Conservation (phyloP, 1,140 invertebrate genomes). For the Amphibalanus amphitrite region DNA sequence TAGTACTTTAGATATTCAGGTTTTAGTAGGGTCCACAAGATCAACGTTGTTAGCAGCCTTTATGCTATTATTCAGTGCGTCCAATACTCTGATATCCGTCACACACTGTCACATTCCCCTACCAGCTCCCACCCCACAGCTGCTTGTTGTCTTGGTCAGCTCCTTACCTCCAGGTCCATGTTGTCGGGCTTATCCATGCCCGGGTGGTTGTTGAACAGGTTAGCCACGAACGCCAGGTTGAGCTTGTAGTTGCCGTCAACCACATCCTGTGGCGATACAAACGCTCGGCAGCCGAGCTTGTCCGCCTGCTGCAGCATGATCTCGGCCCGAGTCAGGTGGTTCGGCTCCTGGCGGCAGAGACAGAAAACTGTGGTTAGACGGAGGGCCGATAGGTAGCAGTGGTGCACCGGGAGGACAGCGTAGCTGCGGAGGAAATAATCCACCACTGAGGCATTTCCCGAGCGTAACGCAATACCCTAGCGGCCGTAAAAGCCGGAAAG, state of each 20-base stretch:
- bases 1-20: too few species aligned
- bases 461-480: too few species aligned
- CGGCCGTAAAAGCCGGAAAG: too few species aligned
- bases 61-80: too few species aligned
- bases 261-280: slow-evolving; percentile 86
- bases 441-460: too few species aligned
- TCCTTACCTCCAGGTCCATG: slow-evolving; percentile 21
- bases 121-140: too few species aligned
- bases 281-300: slow-evolving; percentile 85
- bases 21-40: too few species aligned
- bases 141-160: too few species aligned
- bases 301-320: slow-evolving; percentile 90
- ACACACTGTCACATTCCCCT: too few species aligned
- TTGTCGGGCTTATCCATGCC: slow-evolving; percentile 37
- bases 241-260: slow-evolving; percentile 93
- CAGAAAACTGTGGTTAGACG: not conserved
- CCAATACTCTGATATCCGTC: too few species aligned
- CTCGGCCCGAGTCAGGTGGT: slow-evolving; percentile 55
- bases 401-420: too few species aligned
- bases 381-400: not conserved
- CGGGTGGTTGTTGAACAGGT: slow-evolving; percentile 97
- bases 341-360: slow-evolving; percentile 36
- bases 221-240: slow-evolving; percentile 97
- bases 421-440: not conserved
- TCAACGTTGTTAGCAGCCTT: too few species aligned